These are phyloP conservation scores for Procambarus virginalis DNA, from an alignment of 1,140 invertebrate species.

Conservation along the genomic window DNA sequence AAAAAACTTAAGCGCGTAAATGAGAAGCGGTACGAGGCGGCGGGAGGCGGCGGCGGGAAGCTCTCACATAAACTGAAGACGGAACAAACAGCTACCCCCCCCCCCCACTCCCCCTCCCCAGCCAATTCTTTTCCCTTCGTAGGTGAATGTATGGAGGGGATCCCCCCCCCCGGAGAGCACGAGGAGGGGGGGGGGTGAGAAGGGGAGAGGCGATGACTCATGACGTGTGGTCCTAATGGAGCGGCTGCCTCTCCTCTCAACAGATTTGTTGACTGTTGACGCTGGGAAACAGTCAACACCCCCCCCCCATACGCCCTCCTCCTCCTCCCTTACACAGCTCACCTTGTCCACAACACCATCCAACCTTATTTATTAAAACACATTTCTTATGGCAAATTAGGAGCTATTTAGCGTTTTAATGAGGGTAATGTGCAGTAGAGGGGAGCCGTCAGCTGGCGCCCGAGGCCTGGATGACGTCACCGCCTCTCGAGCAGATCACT, in stretches of 20 bases:
- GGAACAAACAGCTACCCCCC: constrained; percentile 11
- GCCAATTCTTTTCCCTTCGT: neutral
- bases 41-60: neutral
- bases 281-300: neutral
- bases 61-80: neutral
- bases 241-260: neutral
- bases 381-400: constrained; percentile 30
- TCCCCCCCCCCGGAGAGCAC: neutral
- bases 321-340: neutral
- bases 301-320: too few relatives aligned
- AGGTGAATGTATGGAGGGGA: neutral
- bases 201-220: constrained; percentile 23
- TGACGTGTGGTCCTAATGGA: neutral
- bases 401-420: constrained; percentile 41
- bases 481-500: too few relatives aligned
- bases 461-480: neutral
- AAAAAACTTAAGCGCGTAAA: too few relatives aligned
- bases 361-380: neutral
- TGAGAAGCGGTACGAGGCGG: neutral
- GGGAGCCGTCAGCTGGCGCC: constrained; percentile 20
- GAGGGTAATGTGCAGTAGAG: neutral
- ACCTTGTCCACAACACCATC: neutral
- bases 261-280: neutral
- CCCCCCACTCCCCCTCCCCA: neutral
- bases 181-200: neutral